These are phyloP conservation scores for Rallus crepitans DNA, from an alignment of 2,797 vertebrate species.

Conservation along the genomic window DNA sequence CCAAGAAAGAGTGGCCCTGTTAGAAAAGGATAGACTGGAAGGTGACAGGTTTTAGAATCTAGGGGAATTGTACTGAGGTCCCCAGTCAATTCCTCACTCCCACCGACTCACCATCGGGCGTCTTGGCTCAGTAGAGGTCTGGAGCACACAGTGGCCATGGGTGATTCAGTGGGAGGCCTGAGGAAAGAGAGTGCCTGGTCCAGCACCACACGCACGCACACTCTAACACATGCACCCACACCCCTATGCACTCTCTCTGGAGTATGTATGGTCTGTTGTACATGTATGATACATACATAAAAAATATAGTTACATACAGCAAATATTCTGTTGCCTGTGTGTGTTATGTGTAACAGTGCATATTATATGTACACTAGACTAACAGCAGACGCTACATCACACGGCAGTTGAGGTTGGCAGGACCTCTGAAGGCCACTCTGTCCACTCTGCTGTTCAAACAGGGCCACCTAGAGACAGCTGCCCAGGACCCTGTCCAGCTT, in stretches of 20 bases:
- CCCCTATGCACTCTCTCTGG: not conserved
- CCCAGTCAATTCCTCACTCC: not conserved
- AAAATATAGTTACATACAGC: not conserved
- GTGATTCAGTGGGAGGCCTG: not conserved
- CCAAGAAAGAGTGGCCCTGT: not conserved
- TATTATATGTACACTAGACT: no score
- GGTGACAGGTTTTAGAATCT: not conserved
- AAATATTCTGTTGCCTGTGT: not conserved
- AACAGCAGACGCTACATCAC: not conserved
- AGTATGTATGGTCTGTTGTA: not conserved
- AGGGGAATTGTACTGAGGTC: not conserved
- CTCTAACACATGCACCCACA: accelerated
- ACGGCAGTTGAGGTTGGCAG: not conserved
- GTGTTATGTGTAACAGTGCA: not conserved
- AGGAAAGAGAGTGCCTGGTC: not conserved
- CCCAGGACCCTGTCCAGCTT: not conserved
- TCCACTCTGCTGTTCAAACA: not conserved
- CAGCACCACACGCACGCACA: not conserved
- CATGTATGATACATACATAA: no score
- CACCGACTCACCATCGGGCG: not conserved
- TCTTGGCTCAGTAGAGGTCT: not conserved
- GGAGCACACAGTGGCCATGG: not conserved
- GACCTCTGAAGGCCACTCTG: not conserved
- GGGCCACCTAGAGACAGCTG: not conserved
- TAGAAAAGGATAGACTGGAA: not conserved